A percentile compares a stretch with the other conserved stretches of the same genome.
These are phyloP conservation scores for Synanthedon myopaeformis DNA, from an alignment of 2,888 invertebrate genomes.

Conservation along the genomic window DNA sequence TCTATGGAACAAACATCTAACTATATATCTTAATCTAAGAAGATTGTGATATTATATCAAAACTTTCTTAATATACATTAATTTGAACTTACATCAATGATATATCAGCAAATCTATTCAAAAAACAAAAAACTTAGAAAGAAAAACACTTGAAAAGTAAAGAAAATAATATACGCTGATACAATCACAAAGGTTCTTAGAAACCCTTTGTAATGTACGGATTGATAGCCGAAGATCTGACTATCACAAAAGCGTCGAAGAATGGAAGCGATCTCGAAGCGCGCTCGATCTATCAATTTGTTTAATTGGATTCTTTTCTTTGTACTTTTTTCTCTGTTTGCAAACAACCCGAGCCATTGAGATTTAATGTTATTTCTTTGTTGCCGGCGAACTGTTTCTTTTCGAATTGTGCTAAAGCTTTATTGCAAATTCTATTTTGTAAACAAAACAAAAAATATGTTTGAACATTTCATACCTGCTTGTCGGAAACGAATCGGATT, in stretches of 20 bases:
- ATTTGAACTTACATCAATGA: neutral
- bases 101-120: neutral
- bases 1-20: too few relatives aligned
- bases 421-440: neutral
- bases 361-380: slow-evolving; percentile 43
- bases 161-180: slow-evolving; percentile 14
- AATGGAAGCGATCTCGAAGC: slow-evolving; percentile 26
- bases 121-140: neutral
- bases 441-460: neutral
- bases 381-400: slow-evolving; percentile 13
- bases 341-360: slow-evolving; percentile 41
- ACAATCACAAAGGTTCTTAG: slow-evolving; percentile 34
- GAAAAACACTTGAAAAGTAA: neutral
- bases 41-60: neutral
- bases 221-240: slow-evolving; percentile 44
- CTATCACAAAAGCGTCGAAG: slow-evolving; percentile 46
- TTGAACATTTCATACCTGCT: too few relatives aligned
- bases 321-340: slow-evolving; percentile 45
- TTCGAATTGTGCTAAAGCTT: slow-evolving; percentile 3
- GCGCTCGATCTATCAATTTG: slow-evolving; percentile 55
- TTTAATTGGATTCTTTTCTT: slow-evolving; percentile 62
- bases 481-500: too few relatives aligned
- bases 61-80: neutral
- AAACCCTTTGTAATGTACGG: slow-evolving; percentile 29
- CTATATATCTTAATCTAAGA: too few relatives aligned